Base-by-base conservation (phyloP, 2,797 vertebrate genomes). In the Acanthopagrus latus region DNA sequence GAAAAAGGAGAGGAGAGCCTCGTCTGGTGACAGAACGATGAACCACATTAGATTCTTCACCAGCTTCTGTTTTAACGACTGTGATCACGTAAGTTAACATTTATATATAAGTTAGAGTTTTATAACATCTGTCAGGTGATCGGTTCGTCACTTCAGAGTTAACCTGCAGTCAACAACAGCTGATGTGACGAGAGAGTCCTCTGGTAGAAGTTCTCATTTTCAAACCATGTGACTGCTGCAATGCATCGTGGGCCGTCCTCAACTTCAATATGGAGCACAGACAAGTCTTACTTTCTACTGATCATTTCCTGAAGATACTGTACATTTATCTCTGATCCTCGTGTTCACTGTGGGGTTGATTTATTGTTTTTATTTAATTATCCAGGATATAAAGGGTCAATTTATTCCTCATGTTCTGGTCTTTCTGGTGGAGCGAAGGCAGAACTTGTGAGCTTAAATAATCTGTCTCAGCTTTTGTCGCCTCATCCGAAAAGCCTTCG, bases 91-190 rank as follows among this genome's bases (percentile, higher is more conserved):
- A 33, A 33, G 2, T 33, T 33, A 33, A 33, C 29, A 33, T 27
- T 27, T 33, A 33, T 33, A 33, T 33, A 33, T 7, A 33, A 38
- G 17, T 5, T 20, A 27, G 2, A 56, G 20, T 29, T 33, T 58
- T 8, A 11, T 18, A 59, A 21, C 16, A 2, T 62, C 38, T 2
- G 12, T n/a, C 55, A 46, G 21, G 17, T 44, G 58, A 9, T 62
- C 44, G 20, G 23, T 63, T 60, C 16, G 47, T 63, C 44, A 29
- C 60, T 60, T 60, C 5, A 27, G 60, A n/a, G n/a, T n/a, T n/a
- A n/a, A 20, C 16, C 59, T 25, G 21, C 25, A 3, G 27, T 4
- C 27, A 27, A 27, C 2, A 27, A 4, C 27, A 27, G 27, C 27
- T 27, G 27, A 6, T 27, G 27, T 27, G 27, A 27, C 4, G 27